Base-by-base conservation (phyloP, 2,888 invertebrate genomes). In the Nomada ferruginata region DNA sequence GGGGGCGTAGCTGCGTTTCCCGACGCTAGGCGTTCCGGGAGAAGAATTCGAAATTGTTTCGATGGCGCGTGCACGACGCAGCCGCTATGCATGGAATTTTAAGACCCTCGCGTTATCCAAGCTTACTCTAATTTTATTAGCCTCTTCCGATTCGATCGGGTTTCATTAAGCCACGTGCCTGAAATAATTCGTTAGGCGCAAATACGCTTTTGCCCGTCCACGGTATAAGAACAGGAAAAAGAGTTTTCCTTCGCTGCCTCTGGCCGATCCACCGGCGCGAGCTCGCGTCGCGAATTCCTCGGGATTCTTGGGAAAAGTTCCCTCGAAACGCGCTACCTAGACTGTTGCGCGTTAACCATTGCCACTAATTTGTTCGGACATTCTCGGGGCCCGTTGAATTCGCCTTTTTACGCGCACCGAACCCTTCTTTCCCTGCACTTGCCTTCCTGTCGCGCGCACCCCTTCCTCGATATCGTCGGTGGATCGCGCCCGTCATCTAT, bases 311-410 rank as follows among this genome's bases (percentile, higher is more conserved):
- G 70, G 78, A 82, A 79, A 66, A 42, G 66, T 61, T 64, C 60
- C 55, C 36, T 23, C 60, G 60, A 82, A 71, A 80, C 73, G 81
- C 72, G 81, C 72, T 64, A 79, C 70, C 79, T 63, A 79, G 79
- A 61, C 87, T 71, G 36, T 82, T 77, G 65, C 84, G 75, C 84
- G 84, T 82, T 89, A 89, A 91, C 91, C 90, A 90, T 89, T 91
- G 90, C 90, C 91, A 89, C 87, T 87, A 90, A 91, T 91, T 91
- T 91, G 91, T 90, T 88, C 85, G 77, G 78, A 83, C 90, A 91
- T 91, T 91, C 91, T 72, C 85, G 65, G 57, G 64, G 65, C 76
- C 83, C 85, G 87, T 88, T 84, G 75, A 77, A 50, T 57, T 60
- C 23, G 29, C 53, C 50, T 59, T 76, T 76, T 78, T 65, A 63